Conservation (phyloP, 2,888 invertebrate genomes). For the Ectemnius lituratus region DNA sequence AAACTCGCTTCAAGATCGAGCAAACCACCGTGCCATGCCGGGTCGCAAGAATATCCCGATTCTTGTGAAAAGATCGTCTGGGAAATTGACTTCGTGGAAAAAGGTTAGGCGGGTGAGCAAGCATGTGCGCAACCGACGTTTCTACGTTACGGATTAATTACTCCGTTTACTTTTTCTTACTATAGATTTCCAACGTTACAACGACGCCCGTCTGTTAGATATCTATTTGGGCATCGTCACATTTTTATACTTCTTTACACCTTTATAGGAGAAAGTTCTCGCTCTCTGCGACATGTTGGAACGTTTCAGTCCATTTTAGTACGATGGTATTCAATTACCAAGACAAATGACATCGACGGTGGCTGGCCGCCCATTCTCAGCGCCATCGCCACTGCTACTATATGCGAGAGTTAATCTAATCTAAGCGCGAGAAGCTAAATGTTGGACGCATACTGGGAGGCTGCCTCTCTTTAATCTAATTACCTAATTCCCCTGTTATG, state of each 20-base stretch:
- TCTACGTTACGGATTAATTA: conserved; percentile 10
- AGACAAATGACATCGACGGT: background rate
- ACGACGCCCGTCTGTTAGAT: no score
- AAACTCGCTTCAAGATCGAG: conserved; percentile 33
- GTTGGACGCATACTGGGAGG: background rate
- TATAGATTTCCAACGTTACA: background rate
- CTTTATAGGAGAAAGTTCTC: background rate
- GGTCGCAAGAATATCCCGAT: conserved; percentile 41
- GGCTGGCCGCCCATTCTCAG: no score
- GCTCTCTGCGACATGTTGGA: background rate
- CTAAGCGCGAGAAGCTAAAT: background rate
- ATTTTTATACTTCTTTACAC: background rate
- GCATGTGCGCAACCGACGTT: no score
- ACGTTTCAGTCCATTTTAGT: background rate
- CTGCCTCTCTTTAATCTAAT: conserved; percentile 2
- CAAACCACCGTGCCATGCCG: no score
- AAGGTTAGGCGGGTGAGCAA: background rate
- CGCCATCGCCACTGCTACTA: no score
- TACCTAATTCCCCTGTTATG: no score
- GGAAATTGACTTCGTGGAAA: conserved; percentile 44
- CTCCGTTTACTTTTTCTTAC: background rate
- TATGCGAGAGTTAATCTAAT: no score
- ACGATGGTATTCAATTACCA: background rate
- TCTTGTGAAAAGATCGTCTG: conserved; percentile 48
- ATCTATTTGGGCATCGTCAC: background rate